Conservation (phyloP, 2,797 vertebrate genomes). For the Neoniphon sammara region DNA sequence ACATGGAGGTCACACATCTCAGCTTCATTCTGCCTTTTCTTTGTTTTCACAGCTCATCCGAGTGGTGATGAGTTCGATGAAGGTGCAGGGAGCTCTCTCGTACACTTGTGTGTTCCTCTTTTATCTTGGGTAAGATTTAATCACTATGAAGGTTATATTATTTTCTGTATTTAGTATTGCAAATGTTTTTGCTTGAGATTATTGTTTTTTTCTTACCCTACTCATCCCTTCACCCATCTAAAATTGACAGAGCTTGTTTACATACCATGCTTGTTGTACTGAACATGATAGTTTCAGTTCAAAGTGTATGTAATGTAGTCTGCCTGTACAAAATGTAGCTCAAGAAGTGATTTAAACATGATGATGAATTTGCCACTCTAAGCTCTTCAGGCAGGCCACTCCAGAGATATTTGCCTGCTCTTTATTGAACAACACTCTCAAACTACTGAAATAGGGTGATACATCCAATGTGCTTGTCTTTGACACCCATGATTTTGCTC, state of each 20-base stretch:
- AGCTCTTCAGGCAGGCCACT: too few relatives aligned
- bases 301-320: constrained; percentile 5
- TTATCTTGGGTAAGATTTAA: constrained; percentile 92
- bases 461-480: neutral
- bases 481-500: too few relatives aligned
- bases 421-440: neutral
- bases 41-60: constrained; percentile 86
- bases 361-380: constrained; percentile 5
- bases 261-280: neutral
- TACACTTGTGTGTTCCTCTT: constrained; percentile 92
- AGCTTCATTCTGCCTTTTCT: neutral
- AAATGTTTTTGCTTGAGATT: neutral
- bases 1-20: too few relatives aligned
- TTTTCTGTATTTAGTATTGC: neutral
- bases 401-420: neutral
- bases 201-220: neutral
- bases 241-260: neutral
- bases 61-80: constrained; percentile 95
- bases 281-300: neutral
- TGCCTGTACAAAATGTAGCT: neutral
- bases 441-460: neutral
- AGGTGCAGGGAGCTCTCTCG: constrained; percentile 94
- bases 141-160: neutral
- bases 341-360: constrained; percentile 15
- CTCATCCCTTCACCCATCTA: too few relatives aligned